Evolutionary conservation across 2,888 invertebrate species (phyloP).

Genomic region (Drosophila greeni): DNA sequence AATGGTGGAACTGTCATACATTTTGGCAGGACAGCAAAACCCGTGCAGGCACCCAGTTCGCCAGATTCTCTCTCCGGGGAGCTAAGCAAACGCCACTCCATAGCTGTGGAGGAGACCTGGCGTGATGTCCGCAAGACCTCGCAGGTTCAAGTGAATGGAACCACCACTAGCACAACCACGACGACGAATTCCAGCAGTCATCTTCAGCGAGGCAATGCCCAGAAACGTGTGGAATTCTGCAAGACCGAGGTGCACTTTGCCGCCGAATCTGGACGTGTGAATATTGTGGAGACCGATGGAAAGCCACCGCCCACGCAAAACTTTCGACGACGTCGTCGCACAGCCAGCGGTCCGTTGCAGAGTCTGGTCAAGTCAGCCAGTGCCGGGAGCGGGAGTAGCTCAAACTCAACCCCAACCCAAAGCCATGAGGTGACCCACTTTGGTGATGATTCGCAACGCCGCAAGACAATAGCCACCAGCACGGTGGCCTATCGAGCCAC

Average conservation of each 20-base stretch:
- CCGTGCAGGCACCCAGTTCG: slow-evolving; percentile 10
- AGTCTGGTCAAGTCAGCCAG: slow-evolving; percentile 73
- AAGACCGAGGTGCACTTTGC: slow-evolving; percentile 94
- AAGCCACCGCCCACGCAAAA: slow-evolving; percentile 92
- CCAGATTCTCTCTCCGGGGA: slow-evolving; percentile 45
- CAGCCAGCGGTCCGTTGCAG: slow-evolving; percentile 79
- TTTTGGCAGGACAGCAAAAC: slow-evolving; percentile 60
- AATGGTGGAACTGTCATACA: slow-evolving; percentile 75
- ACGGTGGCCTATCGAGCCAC: slow-evolving; percentile 71
- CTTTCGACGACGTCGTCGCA: slow-evolving; percentile 84
- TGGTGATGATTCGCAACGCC: slow-evolving; percentile 80
- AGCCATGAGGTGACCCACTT: slow-evolving; percentile 80
- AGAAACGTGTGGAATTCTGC: slow-evolving; percentile 89
- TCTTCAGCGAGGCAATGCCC: slow-evolving; percentile 55
- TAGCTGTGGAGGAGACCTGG: slow-evolving; percentile 81
- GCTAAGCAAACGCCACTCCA: slow-evolving; percentile 80
- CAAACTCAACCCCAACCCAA: slow-evolving; percentile 44
- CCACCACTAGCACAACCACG: slow-evolving; percentile 40
- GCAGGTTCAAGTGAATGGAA: slow-evolving; percentile 76
- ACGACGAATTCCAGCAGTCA: slow-evolving; percentile 39
- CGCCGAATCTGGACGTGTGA: slow-evolving; percentile 90
- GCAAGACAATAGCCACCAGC: slow-evolving; percentile 60
- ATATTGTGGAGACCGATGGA: slow-evolving; percentile 92
- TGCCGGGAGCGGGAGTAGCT: slow-evolving; percentile 59
- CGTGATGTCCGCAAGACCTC: slow-evolving; percentile 79